Percentiles rank a stretch among this genome's conserved stretches.
Conservation (phyloP, 2,113 vertebrate genomes). For the Mixornis gularis region DNA sequence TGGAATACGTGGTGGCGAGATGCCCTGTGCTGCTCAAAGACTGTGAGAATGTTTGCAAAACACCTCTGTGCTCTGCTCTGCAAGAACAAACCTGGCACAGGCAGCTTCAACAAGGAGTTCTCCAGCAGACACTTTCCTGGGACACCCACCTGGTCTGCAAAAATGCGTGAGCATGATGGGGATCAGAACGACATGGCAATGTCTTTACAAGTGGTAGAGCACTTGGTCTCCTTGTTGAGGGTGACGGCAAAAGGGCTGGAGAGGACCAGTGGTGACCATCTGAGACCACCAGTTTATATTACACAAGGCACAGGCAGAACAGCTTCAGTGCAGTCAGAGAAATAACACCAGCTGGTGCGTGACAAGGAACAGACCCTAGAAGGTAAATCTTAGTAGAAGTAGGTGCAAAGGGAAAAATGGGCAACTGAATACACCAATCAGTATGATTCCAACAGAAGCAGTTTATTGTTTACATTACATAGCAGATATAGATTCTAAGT, state of each 20-base stretch:
- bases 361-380: neutral
- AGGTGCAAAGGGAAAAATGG: neutral
- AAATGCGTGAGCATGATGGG: fast-evolving
- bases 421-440: too few relatives aligned
- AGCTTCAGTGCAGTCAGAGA: neutral
- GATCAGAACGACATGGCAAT: neutral
- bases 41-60: neutral
- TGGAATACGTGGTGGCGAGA: neutral
- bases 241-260: neutral
- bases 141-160: neutral
- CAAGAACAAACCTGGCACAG: neutral
- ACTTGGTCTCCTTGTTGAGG: neutral
- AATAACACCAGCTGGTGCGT: neutral
- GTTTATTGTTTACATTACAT: too few relatives aligned
- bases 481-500: too few relatives aligned
- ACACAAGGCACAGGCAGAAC: neutral
- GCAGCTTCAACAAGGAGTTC: neutral
- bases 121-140: neutral
- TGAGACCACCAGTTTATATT: neutral
- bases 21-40: neutral
- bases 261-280: neutral
- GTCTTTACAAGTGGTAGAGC: neutral
- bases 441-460: too few relatives aligned
- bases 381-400: neutral
- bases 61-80: neutral